phyloP scores from a whole-genome alignment of 2,797 vertebrate species.

The Silurus aristotelis region DNA sequence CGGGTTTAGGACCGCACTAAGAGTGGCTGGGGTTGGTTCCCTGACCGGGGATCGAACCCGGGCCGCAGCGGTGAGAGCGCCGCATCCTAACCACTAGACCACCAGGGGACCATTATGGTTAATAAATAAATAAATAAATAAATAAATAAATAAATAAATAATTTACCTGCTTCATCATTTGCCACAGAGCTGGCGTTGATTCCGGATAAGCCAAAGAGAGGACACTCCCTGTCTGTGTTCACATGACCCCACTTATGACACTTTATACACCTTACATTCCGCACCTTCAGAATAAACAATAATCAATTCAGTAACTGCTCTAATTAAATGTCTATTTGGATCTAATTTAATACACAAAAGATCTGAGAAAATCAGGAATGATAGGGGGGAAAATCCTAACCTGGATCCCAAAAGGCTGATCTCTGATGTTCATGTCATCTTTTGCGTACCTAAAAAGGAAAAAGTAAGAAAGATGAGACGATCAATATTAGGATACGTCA shows the following conservation, averaged over 20 bases:
- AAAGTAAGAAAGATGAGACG: not conserved
- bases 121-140: no score
- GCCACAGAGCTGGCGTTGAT: constrained; percentile 94
- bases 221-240: constrained; percentile 97
- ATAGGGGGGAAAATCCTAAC: constrained; percentile 57
- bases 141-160: not conserved
- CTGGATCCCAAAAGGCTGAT: constrained; percentile 99
- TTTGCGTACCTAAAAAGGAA: constrained; percentile 86
- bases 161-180: constrained; percentile 88
- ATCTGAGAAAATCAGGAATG: not conserved
- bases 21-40: no score
- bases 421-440: constrained; percentile 98
- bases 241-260: constrained; percentile 99
- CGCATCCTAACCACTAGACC: no score
- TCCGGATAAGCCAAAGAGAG: constrained; percentile 93
- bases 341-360: constrained; percentile 36
- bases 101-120: no score
- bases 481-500: not conserved
- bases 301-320: constrained; percentile 16
- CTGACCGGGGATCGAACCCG: no score
- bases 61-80: no score
- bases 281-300: constrained; percentile 76
- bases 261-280: constrained; percentile 97
- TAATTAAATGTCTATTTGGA: not conserved
- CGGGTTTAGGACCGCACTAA: no score